Percentiles rank a stretch among this genome's conserved stretches.
Conservation (phyloP, 92 coral and sea anemone genomes). For the Nematostella vectensis region DNA sequence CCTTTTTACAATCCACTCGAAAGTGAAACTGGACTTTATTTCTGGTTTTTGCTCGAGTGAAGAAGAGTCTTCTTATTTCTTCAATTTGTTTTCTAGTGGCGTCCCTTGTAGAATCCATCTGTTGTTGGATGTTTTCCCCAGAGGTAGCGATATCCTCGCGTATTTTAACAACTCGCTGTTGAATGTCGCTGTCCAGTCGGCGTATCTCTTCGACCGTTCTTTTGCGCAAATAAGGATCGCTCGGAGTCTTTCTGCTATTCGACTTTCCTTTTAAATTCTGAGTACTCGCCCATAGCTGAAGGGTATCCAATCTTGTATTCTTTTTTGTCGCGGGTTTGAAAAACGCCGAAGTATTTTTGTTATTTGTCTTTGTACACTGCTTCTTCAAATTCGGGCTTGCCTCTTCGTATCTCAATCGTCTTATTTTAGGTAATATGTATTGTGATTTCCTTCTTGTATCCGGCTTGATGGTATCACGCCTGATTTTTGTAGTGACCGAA, state of each 20-base stretch:
- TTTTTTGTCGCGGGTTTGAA: slow-evolving; percentile 17
- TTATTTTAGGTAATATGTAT: slow-evolving; percentile 4
- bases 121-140: slow-evolving; percentile 2
- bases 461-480: background rate
- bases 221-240: slow-evolving; percentile 6
- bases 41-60: background rate
- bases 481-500: slow-evolving; percentile 6
- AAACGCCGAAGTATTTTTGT: slow-evolving; percentile 6
- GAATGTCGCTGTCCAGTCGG: slow-evolving; percentile 17
- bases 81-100: slow-evolving; percentile 19
- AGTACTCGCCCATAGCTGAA: background rate
- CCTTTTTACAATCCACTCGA: too few relatives aligned
- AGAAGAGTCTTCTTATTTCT: slow-evolving; percentile 19
- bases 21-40: background rate
- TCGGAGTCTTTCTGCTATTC: background rate
- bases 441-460: slow-evolving; percentile 1
- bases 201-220: slow-evolving; percentile 11
- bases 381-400: too few relatives aligned
- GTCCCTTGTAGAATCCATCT: slow-evolving; percentile 11
- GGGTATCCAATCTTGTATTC: background rate
- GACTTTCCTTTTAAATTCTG: background rate
- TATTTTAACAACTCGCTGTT: slow-evolving; percentile 6
- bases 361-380: too few relatives aligned
- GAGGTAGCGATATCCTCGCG: slow-evolving; percentile 8
- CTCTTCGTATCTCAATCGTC: background rate